Base-by-base conservation (phyloP, 2,113 vertebrate species). In the Pollimyrus isidori region DNA sequence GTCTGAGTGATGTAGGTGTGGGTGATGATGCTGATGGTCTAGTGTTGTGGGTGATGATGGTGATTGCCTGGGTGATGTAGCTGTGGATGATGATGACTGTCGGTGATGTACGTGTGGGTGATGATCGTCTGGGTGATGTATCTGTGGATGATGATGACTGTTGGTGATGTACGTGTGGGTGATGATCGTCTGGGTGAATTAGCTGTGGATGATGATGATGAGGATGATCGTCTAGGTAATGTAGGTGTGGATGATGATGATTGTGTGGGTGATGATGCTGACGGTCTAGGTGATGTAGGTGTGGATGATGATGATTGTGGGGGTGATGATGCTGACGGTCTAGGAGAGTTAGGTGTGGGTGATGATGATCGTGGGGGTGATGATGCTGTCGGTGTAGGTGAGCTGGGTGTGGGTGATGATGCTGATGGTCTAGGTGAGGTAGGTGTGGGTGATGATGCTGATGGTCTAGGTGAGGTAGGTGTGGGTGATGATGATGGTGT, bases 81-180 rank as follows among this genome's bases (percentile, higher is more conserved):
- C 9, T 10, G 48, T 49, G 48, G 48, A 1, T 11, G 9, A 49
- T 49, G 48, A 49, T 48, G 46, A 48, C 7, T 46, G 46, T 46
- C 6, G 46, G 46, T 7, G 6, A 7, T 53, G 52, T 4, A 98
- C 0, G 97, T 99, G 98, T 99, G 94, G 93, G 98, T 49, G 48
- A 0, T 49, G 9, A 48, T 2, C 0, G 9, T 76, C 45, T 46
- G 4, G 2, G 3, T 52, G 50, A 52, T 52, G 50, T 52, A 52
- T 13, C 2, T 56, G 19, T 5, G 17, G 17, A 4, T 58, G 21
- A 4, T 58, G 21, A 49, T 10, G 46, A 48, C 7, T 1, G 46
- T 46, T 1, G 46, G 7, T 48, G 46, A 48, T 9, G 48, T 9
- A 50, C 15, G 1, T 52, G 15, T 19, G 50, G 50, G 3, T 62